Evolutionary conservation across 2,888 invertebrate species (phyloP).

Genomic region (Melolontha melolontha): DNA sequence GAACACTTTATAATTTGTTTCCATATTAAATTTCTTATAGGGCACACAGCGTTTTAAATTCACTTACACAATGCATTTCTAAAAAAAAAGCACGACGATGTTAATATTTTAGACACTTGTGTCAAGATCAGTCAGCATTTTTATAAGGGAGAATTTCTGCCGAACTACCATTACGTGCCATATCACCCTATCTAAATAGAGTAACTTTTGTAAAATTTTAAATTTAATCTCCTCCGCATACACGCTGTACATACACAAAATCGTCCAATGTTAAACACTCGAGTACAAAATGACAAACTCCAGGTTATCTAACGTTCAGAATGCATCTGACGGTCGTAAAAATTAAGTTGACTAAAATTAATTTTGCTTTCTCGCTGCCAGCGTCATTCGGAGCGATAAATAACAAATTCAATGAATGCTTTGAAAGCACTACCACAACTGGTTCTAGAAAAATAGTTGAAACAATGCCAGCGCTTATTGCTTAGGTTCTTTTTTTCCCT

Average conservation of each 20-base stretch:
- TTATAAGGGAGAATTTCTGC: conserved; percentile 4
- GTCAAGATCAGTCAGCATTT: conserved; percentile 16
- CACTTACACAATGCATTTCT: too few species aligned
- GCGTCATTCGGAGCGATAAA: too few species aligned
- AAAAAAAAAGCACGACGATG: too few species aligned
- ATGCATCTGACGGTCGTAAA: conserved; percentile 28
- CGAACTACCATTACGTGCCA: conserved; percentile 21
- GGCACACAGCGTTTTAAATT: too few species aligned
- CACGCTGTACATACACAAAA: conserved; percentile 2
- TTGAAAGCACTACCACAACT: too few species aligned
- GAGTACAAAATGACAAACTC: conserved; percentile 10
- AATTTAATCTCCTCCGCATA: conserved; percentile 17
- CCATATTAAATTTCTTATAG: too few species aligned
- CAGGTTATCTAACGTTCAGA: conserved; percentile 2
- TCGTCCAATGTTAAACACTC: conserved; percentile 13
- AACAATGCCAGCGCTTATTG: too few species aligned
- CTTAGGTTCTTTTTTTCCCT: too few species aligned
- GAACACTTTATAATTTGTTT: too few species aligned
- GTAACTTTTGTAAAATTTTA: conserved; percentile 23
- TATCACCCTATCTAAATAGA: conserved; percentile 22
- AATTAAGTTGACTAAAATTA: conserved; percentile 9
- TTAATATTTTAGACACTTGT: too few species aligned
- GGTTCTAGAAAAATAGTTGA: too few species aligned
- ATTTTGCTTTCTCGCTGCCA: neutral
- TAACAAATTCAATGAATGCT: too few species aligned